Conservation (phyloP, 2,113 vertebrate species). For the Oreochromis aureus region DNA sequence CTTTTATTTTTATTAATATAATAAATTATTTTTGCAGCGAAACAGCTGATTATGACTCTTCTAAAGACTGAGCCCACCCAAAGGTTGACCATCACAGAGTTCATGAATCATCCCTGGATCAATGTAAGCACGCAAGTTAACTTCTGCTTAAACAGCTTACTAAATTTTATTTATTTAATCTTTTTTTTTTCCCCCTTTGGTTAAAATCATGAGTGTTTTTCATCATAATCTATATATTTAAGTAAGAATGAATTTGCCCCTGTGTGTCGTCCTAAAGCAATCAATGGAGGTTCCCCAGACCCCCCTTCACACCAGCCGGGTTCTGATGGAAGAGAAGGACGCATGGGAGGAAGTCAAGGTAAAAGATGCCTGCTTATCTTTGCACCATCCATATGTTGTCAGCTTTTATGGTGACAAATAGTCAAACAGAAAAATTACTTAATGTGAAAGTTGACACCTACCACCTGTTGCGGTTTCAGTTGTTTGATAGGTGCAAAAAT, state of each 20-base stretch:
- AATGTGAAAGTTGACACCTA: not conserved
- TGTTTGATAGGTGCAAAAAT: not conserved
- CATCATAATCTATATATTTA: not conserved
- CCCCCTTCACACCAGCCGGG: constrained; percentile 94
- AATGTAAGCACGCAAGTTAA: constrained; percentile 74
- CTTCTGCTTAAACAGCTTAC: not conserved
- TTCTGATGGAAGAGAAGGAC: constrained; percentile 94
- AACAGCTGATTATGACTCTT: constrained; percentile 90
- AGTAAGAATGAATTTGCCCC: not conserved
- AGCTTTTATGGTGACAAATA: not conserved
- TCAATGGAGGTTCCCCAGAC: constrained; percentile 96
- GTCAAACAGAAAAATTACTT: not conserved
- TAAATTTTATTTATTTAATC: not conserved
- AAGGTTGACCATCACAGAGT: constrained; percentile 96
- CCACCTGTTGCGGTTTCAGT: not conserved
- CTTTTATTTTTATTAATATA: not conserved
- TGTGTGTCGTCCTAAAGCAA: constrained; percentile 71
- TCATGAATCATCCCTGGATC: constrained; percentile 99
- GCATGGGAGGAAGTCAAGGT: constrained; percentile 98
- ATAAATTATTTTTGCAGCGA: constrained; percentile 72
- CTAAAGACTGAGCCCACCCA: constrained; percentile 96
- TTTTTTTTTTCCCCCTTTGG: not conserved
- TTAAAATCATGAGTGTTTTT: not conserved
- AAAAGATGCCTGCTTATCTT: constrained; percentile 22
- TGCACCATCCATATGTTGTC: not conserved